Evolutionary conservation across 2,888 invertebrate genomes (phyloP).

Genomic region (Perizoma flavofasciatum): DNA sequence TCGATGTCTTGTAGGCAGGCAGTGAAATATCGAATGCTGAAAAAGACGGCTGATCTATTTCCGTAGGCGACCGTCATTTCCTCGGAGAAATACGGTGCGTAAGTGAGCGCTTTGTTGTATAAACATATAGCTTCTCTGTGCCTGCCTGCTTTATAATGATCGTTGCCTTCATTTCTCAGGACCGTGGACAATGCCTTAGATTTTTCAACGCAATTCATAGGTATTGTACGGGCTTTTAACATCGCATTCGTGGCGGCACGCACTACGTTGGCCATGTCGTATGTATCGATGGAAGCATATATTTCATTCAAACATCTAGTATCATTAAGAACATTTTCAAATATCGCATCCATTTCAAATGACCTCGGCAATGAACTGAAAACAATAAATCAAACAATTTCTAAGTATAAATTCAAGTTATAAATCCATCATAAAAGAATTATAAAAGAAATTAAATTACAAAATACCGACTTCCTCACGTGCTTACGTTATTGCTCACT

Average conservation of each 20-base stretch:
- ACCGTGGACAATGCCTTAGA: slow-evolving; percentile 1
- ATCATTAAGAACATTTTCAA: background rate
- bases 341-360: background rate
- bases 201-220: slow-evolving; percentile 5
- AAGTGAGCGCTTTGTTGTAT: slow-evolving; percentile 26
- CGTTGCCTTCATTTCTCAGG: slow-evolving; percentile 11
- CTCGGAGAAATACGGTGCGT: slow-evolving; percentile 11
- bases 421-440: too few relatives aligned
- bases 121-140: slow-evolving; percentile 7
- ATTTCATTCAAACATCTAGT: slow-evolving; percentile 4
- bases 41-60: slow-evolving; percentile 25
- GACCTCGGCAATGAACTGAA: background rate
- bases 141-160: slow-evolving; percentile 2
- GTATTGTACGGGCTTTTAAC: background rate
- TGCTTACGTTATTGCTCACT: too few relatives aligned
- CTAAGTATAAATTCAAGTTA: too few relatives aligned
- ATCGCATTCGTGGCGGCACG: slow-evolving; percentile 4
- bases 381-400: too few relatives aligned
- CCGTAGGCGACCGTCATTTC: slow-evolving; percentile 22
- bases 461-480: too few relatives aligned
- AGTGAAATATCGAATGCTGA: slow-evolving; percentile 17
- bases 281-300: slow-evolving; percentile 19
- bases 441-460: too few relatives aligned
- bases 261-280: slow-evolving; percentile 21
- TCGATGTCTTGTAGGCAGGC: slow-evolving; percentile 18